Base-by-base conservation (phyloP, 2,113 vertebrate species). In the Psilopsiagon aurifrons region DNA sequence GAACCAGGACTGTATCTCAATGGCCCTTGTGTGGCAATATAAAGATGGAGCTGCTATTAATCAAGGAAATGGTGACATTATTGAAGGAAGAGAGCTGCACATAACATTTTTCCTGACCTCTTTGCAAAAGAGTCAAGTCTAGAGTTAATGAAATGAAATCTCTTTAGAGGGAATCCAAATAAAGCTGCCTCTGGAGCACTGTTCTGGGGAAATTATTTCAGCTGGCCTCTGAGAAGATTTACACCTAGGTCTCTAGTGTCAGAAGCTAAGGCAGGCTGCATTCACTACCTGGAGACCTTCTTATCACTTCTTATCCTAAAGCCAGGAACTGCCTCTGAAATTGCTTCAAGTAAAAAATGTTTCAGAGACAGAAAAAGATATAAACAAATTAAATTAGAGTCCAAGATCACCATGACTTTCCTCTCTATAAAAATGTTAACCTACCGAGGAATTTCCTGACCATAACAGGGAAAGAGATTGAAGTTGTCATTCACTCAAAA, bases 71-170 rank as follows among this genome's bases (percentile, higher is more conserved):
- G 52, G 83, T 96, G 88, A 77, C 80, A 92, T 95, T 94, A 93
- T 59, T 86, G 62, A 96, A 96, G 81, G 54, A 24, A 80, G 92
- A 94, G 78, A 88, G 69, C 37, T 17, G 4, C 27, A 79, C 83
- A 67, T 86, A 97, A 89, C 84, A 83, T 96, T 98, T 97, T 96
- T 91, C 73, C 35, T 82, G 75, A 95, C 93, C 92, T 97, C 92
- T 92, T 86, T 82, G 79, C 92, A 81, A 94, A 43, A 85, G 31
- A 97, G 96, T 97, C 85, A 97, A 98, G 92, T 95, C 91, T 96
- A 90, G 83, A 97, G 63, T 96, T 97, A 97, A 97, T 96, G 91
- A 97, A 97, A 98, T 87, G 31, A 97, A 97, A 97, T 95, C 96
- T 96, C 88, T 97, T 97, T 90, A 2, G 27, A 62, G 84, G 83